Evolutionary conservation across 1,140 invertebrate genomes (phyloP).

Genomic region (Scaptomyza hsui): DNA sequence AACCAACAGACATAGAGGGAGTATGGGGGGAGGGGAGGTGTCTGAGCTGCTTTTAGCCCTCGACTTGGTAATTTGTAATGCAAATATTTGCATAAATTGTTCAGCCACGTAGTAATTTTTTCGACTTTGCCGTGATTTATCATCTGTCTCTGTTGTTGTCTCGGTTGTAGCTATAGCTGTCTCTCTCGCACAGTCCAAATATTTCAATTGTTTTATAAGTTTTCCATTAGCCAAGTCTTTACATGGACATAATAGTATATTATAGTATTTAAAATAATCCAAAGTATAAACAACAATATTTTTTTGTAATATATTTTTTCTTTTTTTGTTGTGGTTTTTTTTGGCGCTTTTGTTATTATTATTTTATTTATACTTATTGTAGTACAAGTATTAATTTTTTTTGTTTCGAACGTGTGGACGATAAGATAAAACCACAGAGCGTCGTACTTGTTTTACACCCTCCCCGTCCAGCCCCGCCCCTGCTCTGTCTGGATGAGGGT

Average conservation of each 20-base stretch:
- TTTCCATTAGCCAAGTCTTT: slow-evolving; percentile 24
- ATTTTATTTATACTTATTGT: slow-evolving; percentile 40
- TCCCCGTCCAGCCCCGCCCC: neutral
- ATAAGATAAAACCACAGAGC: slow-evolving; percentile 42
- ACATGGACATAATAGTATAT: neutral
- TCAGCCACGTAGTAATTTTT: slow-evolving; percentile 49
- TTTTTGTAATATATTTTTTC: slow-evolving; percentile 22
- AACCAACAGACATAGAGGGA: neutral
- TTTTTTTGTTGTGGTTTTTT: slow-evolving; percentile 42
- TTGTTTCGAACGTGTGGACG: slow-evolving; percentile 36
- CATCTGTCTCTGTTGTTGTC: slow-evolving; percentile 29
- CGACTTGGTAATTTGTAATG: slow-evolving; percentile 64
- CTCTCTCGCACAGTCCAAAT: slow-evolving; percentile 27
- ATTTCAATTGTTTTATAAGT: slow-evolving; percentile 59
- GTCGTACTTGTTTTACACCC: slow-evolving; percentile 38
- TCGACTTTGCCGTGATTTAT: slow-evolving; percentile 51
- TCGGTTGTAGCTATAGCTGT: neutral
- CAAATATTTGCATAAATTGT: slow-evolving; percentile 75
- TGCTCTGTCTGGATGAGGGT: neutral
- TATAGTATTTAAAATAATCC: neutral
- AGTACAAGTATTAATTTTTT: slow-evolving; percentile 16
- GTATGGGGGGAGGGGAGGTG: neutral
- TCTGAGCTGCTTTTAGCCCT: slow-evolving; percentile 11
- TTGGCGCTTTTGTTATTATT: slow-evolving; percentile 73
- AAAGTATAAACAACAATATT: slow-evolving; percentile 43